A percentile compares a stretch with the other conserved stretches of the same genome.
phyloP scores from a whole-genome alignment of 1,140 invertebrate species.

The Saccostrea echinata region DNA sequence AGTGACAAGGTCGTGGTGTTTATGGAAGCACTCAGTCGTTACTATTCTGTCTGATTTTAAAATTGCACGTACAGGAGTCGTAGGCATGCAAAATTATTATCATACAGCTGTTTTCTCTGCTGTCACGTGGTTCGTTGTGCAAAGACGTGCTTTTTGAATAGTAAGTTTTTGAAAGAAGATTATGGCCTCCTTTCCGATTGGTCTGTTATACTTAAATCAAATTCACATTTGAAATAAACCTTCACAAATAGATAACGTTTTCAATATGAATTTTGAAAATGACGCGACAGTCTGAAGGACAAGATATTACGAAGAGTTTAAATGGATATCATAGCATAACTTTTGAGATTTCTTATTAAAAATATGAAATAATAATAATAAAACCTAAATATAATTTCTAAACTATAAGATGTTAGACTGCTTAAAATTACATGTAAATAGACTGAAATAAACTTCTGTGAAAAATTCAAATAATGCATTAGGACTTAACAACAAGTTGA shows the following conservation, averaged over 20 bases:
- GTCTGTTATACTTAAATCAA: constrained; percentile 4
- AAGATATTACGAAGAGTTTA: too few species aligned
- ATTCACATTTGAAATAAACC: neutral
- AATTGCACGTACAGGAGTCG: constrained; percentile 9
- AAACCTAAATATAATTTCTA: too few species aligned
- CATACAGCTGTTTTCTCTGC: neutral
- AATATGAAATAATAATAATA: too few species aligned
- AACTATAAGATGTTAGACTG: too few species aligned
- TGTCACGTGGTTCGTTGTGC: constrained; percentile 4
- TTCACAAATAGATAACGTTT: constrained; percentile 17
- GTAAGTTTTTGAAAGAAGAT: constrained; percentile 17
- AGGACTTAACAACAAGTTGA: too few species aligned
- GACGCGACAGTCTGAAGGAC: neutral
- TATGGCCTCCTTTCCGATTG: neutral
- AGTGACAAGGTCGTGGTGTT: neutral
- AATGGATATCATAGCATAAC: too few species aligned
- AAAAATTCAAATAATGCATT: too few species aligned
- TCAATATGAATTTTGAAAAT: neutral
- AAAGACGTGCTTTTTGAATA: constrained; percentile 14
- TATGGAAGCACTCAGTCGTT: constrained; percentile 10
- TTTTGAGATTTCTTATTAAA: too few species aligned
- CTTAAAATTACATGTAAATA: too few species aligned
- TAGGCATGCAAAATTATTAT: constrained; percentile 9
- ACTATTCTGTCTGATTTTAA: constrained; percentile 8
- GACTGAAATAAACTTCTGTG: too few species aligned